Evolutionary conservation across 1,140 invertebrate species (phyloP).

Genomic region (Glomeris maerens): DNA sequence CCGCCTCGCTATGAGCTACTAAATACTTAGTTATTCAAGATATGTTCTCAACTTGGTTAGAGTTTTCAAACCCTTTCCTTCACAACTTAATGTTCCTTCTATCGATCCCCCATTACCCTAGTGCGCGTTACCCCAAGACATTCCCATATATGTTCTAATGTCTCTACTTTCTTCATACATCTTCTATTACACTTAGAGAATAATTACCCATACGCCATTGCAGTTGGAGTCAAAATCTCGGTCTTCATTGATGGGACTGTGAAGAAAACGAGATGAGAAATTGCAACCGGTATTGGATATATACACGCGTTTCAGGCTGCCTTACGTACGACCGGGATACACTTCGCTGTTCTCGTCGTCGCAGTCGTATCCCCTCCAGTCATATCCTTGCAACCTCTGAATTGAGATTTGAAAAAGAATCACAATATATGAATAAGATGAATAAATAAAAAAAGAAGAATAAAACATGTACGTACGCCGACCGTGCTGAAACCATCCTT

Average conservation of each 20-base stretch:
- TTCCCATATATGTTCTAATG: no score
- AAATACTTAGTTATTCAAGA: no score
- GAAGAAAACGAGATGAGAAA: slow-evolving; percentile 8
- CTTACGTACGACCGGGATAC: slow-evolving; percentile 34
- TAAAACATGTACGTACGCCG: slow-evolving; percentile 19
- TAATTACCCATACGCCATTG: slow-evolving; percentile 37
- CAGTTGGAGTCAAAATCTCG: slow-evolving; percentile 33
- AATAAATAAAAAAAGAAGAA: background rate
- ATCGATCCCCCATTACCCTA: no score
- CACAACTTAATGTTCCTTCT: no score
- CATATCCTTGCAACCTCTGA: slow-evolving; percentile 32
- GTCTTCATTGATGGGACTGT: slow-evolving; percentile 23
- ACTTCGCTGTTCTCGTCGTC: slow-evolving; percentile 26
- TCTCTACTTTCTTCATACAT: no score
- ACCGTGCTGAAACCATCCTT: slow-evolving; percentile 25
- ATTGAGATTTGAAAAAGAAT: slow-evolving; percentile 1
- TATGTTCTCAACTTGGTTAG: no score
- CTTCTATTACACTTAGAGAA: no score
- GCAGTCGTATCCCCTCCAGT: slow-evolving; percentile 38
- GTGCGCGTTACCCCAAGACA: no score
- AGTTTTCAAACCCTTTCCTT: no score
- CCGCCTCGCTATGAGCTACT: no score
- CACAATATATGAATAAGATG: background rate
- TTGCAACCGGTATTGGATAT: background rate
- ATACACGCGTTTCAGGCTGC: no score